Percentiles rank a stretch among this genome's conserved stretches.
Conservation (phyloP, 2,888 invertebrate genomes). For the Leucophenga montana region DNA sequence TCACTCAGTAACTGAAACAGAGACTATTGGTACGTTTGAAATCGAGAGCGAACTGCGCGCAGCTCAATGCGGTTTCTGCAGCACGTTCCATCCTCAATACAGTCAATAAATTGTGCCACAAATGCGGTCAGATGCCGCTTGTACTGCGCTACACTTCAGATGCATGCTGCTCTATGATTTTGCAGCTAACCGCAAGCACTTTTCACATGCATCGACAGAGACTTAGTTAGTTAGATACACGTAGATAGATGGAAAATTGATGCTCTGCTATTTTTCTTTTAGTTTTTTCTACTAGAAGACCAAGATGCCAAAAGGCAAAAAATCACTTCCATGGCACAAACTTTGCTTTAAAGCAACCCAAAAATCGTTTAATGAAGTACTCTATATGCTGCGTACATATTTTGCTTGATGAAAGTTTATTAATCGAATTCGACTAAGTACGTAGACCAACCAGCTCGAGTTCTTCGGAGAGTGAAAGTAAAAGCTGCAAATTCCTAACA, state of each 20-base stretch:
- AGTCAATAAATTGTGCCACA: slow-evolving; percentile 28
- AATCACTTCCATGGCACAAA: not conserved
- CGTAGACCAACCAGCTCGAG: too few relatives aligned
- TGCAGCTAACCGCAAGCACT: slow-evolving; percentile 26
- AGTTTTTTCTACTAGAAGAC: not conserved
- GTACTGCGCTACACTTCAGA: not conserved
- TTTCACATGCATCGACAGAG: slow-evolving; percentile 9
- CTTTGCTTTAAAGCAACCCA: slow-evolving; percentile 7
- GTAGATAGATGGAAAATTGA: not conserved
- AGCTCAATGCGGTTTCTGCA: slow-evolving; percentile 20
- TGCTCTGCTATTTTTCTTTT: slow-evolving; percentile 8
- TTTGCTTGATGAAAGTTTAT: slow-evolving; percentile 3
- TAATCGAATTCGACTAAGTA: too few relatives aligned
- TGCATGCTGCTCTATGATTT: too few relatives aligned
- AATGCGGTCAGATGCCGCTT: slow-evolving; percentile 2
- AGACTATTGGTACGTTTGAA: not conserved
- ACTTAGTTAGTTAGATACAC: too few relatives aligned
- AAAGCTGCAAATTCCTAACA: slow-evolving; percentile 13
- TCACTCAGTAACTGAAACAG: too few relatives aligned
- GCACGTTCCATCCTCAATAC: slow-evolving; percentile 21
- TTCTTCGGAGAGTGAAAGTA: not conserved
- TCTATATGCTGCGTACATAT: not conserved
- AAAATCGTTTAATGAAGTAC: slow-evolving; percentile 17
- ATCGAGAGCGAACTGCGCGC: not conserved
- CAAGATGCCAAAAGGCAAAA: slow-evolving; percentile 8